Evolutionary conservation across 2,888 invertebrate genomes (phyloP), one percentile per base, ranked within the genome.

Genomic region (Torymus tubicola): DNA sequence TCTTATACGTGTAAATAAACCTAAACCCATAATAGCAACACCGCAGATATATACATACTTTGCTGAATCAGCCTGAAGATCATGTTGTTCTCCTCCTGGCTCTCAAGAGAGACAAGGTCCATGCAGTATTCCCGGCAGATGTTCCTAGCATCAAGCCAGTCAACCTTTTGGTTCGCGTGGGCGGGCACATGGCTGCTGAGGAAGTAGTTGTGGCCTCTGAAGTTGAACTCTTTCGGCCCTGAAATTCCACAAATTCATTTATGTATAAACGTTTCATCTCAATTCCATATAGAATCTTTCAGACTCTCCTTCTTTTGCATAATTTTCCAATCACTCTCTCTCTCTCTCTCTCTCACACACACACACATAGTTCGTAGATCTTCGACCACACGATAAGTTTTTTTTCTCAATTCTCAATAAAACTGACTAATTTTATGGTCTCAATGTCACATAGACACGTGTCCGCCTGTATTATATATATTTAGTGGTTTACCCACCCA

Each of bases 51-150:
- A 65, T 75, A 91, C 94, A 93, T 90, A 95, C 96, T 96, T 91
- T 96, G 95, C 91, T 96, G 96, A 85, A 97, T 96, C 63, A 96
- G 93, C 91, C 95, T 95, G 94, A 96, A 96, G 91, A 97, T 94
- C 87, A 97, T 94, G 91, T 97, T 96, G 90, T 97, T 97, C 91
- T 97, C 96, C 90, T 96, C 96, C 91, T 97, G 96, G 13, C 96
- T 95, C 91, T 97, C 97, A 91, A 97, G 93, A 21, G 96, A 96
- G 68, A 97, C 95, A 86, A 97, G 93, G 91, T 97, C 97, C 97
- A 97, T 97, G 91, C 97, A 97, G 91, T 97, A 97, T 91, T 97
- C 96, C 84, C 97, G 94, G 92, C 97, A 97, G 87, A 96, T 93
- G 91, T 97, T 97, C 87, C 97, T 95, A 42, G 96, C 97, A 87